These are phyloP conservation scores for Eristalinus aeneus DNA, from an alignment of 2,888 invertebrate genomes.

Conservation along the genomic window DNA sequence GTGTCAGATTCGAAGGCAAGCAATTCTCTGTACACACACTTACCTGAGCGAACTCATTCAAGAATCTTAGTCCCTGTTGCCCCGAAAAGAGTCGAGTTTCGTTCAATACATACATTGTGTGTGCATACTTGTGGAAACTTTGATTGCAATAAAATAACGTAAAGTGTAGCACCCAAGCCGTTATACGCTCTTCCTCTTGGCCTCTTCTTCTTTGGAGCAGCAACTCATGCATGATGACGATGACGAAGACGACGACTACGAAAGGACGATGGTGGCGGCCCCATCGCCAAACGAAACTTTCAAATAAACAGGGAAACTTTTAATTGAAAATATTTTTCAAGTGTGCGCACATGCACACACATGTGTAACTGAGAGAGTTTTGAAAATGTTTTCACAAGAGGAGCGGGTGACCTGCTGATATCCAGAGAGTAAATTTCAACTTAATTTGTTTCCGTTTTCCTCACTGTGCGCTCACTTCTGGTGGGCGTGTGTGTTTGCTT, in stretches of 20 bases:
- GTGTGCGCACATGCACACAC: conserved; percentile 18
- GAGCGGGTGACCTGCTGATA: not conserved
- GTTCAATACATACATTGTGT: conserved; percentile 33
- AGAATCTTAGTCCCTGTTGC: not conserved
- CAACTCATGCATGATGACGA: not conserved
- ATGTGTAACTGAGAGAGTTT: not conserved
- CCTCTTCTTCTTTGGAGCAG: not conserved
- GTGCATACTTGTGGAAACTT: conserved; percentile 40
- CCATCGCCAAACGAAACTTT: conserved; percentile 19
- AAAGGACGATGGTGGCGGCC: not conserved
- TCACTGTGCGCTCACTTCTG: not conserved
- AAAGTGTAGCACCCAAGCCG: not conserved
- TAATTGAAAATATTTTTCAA: conserved; percentile 58
- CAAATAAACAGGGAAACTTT: conserved; percentile 57
- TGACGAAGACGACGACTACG: not conserved
- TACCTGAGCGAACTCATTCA: conserved; percentile 24
- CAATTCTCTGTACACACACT: not conserved
- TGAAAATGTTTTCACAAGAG: not conserved
- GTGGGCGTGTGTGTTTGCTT: not conserved
- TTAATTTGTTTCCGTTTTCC: not conserved
- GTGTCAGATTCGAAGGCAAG: not conserved
- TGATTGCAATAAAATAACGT: conserved; percentile 50
- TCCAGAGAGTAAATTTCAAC: conserved; percentile 3
- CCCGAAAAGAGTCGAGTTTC: conserved; percentile 16
- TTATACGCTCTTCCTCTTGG: not conserved